A percentile compares a stretch with the other conserved stretches of the same genome.
phyloP scores from a whole-genome alignment of 2,113 vertebrate genomes.

The Oostethus manadensis region DNA sequence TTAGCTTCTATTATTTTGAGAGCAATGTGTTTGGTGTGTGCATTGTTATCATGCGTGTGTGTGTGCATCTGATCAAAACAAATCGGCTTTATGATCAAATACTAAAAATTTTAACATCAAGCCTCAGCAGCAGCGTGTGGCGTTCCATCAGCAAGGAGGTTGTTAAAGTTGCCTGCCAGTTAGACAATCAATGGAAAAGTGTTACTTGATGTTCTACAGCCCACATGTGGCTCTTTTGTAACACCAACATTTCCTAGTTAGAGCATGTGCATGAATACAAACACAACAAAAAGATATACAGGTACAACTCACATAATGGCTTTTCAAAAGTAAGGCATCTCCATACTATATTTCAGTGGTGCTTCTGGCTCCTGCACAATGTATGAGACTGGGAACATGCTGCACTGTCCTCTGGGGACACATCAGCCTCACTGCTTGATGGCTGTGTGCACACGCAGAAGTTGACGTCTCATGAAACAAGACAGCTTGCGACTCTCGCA shows the following conservation, averaged over 20 bases:
- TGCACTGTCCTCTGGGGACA: conserved; percentile 8
- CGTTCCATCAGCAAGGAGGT: not conserved
- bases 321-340: not conserved
- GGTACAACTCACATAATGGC: not conserved
- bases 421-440: conserved; percentile 12
- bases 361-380: not conserved
- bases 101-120: not conserved
- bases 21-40: not conserved
- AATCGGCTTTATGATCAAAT: not conserved
- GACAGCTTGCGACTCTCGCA: conserved; percentile 23
- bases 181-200: conserved; percentile 5
- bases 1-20: too few relatives aligned
- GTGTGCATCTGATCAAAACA: not conserved
- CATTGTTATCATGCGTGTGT: not conserved
- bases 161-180: conserved; percentile 1
- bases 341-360: not conserved
- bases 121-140: not conserved
- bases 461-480: conserved; percentile 19
- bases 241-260: not conserved
- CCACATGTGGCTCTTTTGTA: conserved; percentile 1
- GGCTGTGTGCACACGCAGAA: conserved; percentile 17
- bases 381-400: not conserved
- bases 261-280: conserved; percentile 3
- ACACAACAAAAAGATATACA: not conserved
- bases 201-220: conserved; percentile 1